phyloP scores from a whole-genome alignment of 2,888 invertebrate species.

The Agelastica alni region DNA sequence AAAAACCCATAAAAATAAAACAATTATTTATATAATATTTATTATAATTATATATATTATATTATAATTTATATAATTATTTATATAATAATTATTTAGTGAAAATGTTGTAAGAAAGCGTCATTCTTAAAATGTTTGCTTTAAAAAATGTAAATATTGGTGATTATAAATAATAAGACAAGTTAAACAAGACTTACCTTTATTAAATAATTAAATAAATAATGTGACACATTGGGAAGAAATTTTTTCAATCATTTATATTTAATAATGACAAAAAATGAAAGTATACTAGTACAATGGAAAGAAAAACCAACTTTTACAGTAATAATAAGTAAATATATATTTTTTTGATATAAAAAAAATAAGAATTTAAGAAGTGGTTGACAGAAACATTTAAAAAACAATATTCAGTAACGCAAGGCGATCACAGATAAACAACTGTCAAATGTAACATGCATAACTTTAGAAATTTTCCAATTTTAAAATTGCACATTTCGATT shows the following conservation, averaged over 20 bases:
- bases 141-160: no score
- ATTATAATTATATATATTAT: not conserved
- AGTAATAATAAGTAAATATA: no score
- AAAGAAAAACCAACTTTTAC: conserved; percentile 44
- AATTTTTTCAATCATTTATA: conserved; percentile 47
- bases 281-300: conserved; percentile 54
- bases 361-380: conserved; percentile 25
- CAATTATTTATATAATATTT: no score
- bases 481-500: conserved; percentile 58
- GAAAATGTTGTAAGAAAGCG: no score
- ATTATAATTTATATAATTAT: no score
- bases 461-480: conserved; percentile 51
- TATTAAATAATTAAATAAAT: conserved; percentile 38
- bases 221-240: conserved; percentile 38
- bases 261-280: conserved; percentile 52
- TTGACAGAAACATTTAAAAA: conserved; percentile 44
- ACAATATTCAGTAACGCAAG: conserved; percentile 51
- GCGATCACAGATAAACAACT: conserved; percentile 58
- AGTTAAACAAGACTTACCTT: conserved; percentile 38
- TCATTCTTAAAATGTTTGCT: no score
- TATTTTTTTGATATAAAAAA: no score
- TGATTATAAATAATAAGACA: no score
- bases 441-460: conserved; percentile 57
- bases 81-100: no score
- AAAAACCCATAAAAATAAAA: no score